Evolutionary conservation across 1,140 invertebrate species (phyloP).

Genomic region (Temnothorax nylanderi): DNA sequence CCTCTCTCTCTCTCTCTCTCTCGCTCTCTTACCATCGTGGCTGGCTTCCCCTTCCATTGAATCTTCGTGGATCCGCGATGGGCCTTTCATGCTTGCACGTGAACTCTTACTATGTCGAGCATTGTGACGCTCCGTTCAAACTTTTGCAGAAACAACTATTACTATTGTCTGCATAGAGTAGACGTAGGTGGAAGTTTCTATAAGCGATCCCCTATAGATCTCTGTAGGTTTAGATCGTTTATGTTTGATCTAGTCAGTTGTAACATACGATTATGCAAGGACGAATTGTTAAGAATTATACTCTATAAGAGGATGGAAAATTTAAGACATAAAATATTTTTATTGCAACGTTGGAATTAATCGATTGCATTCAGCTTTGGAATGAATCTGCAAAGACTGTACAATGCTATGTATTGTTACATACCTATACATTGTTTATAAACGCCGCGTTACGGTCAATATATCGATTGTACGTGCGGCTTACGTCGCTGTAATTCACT

Average conservation of each 20-base stretch:
- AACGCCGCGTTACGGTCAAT: constrained; percentile 39
- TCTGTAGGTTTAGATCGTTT: not conserved
- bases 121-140: not conserved
- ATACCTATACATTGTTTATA: constrained; percentile 53
- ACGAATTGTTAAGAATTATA: not conserved
- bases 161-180: not conserved
- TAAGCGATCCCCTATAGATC: not conserved
- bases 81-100: constrained; percentile 20
- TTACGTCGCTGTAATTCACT: constrained; percentile 45
- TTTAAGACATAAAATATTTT: constrained; percentile 25
- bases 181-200: not conserved
- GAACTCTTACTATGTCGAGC: constrained; percentile 25
- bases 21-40: constrained; percentile 2
- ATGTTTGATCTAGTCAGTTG: constrained; percentile 64
- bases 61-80: not conserved
- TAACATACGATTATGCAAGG: not conserved
- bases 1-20: not conserved
- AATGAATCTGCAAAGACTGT: not conserved
- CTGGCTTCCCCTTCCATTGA: not conserved
- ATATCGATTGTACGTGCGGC: constrained; percentile 32
- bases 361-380: constrained; percentile 37
- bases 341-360: constrained; percentile 25
- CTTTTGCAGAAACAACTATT: constrained; percentile 1
- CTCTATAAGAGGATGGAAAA: not conserved
- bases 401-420: constrained; percentile 27